phyloP scores from a whole-genome alignment of 2,888 invertebrate species.

The Megastigmus dorsalis region DNA sequence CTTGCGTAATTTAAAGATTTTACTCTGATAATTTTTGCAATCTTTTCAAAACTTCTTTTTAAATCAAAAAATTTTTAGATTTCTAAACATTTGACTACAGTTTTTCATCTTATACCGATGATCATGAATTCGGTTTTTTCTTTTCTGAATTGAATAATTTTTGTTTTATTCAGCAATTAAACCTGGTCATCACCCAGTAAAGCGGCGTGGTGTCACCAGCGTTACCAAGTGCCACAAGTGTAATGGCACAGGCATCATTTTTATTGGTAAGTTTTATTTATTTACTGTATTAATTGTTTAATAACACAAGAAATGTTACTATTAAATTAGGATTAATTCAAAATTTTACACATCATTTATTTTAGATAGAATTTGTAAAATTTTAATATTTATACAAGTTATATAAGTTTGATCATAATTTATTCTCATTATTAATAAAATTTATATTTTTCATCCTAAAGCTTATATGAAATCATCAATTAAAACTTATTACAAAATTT shows the following conservation, averaged over 20 bases:
- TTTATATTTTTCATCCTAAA: too few relatives aligned
- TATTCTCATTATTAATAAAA: too few relatives aligned
- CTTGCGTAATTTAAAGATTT: too few relatives aligned
- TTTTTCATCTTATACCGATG: too few relatives aligned
- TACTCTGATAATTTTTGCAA: too few relatives aligned
- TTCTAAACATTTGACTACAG: too few relatives aligned
- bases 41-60: too few relatives aligned
- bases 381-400: conserved; percentile 30
- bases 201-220: conserved; percentile 87
- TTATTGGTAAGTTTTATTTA: conserved; percentile 77
- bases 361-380: background rate
- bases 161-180: conserved; percentile 67
- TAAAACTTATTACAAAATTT: too few relatives aligned
- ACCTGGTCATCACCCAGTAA: conserved; percentile 83
- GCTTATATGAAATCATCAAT: background rate
- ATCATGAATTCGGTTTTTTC: too few relatives aligned
- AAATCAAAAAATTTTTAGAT: too few relatives aligned
- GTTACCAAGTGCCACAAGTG: conserved; percentile 93
- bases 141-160: background rate
- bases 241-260: conserved; percentile 91
- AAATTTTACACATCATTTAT: background rate
- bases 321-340: background rate
- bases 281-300: conserved; percentile 23
- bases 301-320: conserved; percentile 51
- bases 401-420: background rate